These are phyloP conservation scores for Centruroides sculpturatus DNA, from an alignment of 1,140 invertebrate genomes.

Conservation along the genomic window DNA sequence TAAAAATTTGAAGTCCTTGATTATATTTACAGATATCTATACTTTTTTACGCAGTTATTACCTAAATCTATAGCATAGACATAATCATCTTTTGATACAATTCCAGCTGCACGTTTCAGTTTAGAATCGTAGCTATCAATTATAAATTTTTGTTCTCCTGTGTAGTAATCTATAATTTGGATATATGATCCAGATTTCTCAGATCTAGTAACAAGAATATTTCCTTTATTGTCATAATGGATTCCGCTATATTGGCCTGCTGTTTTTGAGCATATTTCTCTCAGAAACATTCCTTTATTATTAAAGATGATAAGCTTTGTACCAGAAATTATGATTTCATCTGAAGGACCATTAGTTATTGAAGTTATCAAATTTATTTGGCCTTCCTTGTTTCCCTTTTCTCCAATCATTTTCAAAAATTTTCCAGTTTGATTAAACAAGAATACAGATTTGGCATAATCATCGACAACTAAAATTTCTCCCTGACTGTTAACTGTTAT, in stretches of 20 bases:
- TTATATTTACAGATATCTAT: constrained; percentile 44
- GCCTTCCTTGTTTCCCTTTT: constrained; percentile 40
- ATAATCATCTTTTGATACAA: constrained; percentile 48
- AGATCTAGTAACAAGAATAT: constrained; percentile 56
- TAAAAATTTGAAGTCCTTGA: too few species aligned
- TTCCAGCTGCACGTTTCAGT: constrained; percentile 63
- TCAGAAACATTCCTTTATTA: constrained; percentile 50
- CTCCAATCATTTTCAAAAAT: constrained; percentile 40
- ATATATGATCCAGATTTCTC: constrained; percentile 58
- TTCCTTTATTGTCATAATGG: constrained; percentile 48
- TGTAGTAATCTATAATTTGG: constrained; percentile 52
- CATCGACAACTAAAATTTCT: constrained; percentile 73
- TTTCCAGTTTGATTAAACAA: constrained; percentile 65
- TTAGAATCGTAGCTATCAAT: constrained; percentile 65
- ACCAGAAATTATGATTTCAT: constrained; percentile 72
- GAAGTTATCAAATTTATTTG: constrained; percentile 48
- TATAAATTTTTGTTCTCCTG: constrained; percentile 49
- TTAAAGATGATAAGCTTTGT: constrained; percentile 64
- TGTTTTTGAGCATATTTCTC: constrained; percentile 17
- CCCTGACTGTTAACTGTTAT: constrained; percentile 66
- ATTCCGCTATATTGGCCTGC: constrained; percentile 62
- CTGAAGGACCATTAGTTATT: constrained; percentile 49
- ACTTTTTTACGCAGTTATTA: constrained; percentile 76
- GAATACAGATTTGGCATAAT: constrained; percentile 62
- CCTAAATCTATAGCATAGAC: constrained; percentile 74